Evolutionary conservation across 53 echinoderm and acorn worm species (phyloP), one percentile per base, ranked within the genome.

Genomic region (Arbacia lixula): DNA sequence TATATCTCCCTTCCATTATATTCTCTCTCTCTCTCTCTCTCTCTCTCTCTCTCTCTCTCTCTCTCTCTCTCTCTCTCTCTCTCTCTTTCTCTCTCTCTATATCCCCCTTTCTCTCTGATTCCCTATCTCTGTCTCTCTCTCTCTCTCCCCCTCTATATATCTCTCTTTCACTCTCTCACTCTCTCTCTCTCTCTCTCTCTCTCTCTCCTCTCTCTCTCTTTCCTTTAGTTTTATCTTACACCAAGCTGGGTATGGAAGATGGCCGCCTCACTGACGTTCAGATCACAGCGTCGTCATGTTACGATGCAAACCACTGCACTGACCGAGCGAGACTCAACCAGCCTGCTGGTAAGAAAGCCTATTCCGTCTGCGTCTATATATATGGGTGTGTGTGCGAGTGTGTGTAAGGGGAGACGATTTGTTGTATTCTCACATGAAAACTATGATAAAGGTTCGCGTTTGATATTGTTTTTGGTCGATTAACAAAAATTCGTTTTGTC

Each of bases 191-290:
- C 58, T 60, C 28, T 60, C 4, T 29, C 11, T 60, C 60, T 28
- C 30, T 29, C 61, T 26, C 58, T 26, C 58, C 29, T 25, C 55
- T 16, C 28, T 60, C 19, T 31, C 8, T 31, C 3, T 31, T 28
- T n/a, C 6, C 6, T 55, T 55, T 55, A 1, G 26, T 55, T 56
- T 20, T 31, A 52, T 31, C 29, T 5, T 34, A 51, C 3, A n/a
- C 17, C 49, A 26, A 29, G 27, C 61, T 88, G 27, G 88, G 88
- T 9, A 62, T 88, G 72, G 64, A 88, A 53, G 83, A 88, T 61
- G 83, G 88, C 1, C 72, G 88, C n/a, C 46, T 88, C 72, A 34
- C 62, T 1, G 63, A 88, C 10, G 53, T 49, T 22, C 58, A 62
- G 36, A 71, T 88, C 62, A 88, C 88, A 5, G 83, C 88, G 11